A percentile compares a stretch with the other conserved stretches of the same genome.
Evolutionary conservation across 2,888 invertebrate genomes (phyloP).

Genomic region (Onchidella celtica): DNA sequence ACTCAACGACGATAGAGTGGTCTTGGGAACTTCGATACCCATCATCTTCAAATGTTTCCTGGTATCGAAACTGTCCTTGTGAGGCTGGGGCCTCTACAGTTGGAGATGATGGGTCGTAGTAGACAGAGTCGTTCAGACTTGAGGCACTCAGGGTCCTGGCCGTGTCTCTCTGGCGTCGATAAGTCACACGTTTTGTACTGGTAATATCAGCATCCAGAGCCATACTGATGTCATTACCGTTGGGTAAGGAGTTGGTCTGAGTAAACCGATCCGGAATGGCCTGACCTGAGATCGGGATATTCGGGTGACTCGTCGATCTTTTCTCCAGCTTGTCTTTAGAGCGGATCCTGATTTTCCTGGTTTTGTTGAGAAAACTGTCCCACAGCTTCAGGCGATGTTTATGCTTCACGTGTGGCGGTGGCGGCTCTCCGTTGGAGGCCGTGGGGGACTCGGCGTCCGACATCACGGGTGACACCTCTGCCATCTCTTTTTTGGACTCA

Average conservation of each 20-base stretch:
- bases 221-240: neutral
- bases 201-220: neutral
- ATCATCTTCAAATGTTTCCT: neutral
- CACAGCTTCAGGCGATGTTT: conserved; percentile 37
- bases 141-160: neutral
- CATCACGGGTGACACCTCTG: neutral
- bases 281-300: conserved; percentile 12
- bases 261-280: neutral
- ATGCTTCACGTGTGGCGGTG: conserved; percentile 3
- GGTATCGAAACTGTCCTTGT: neutral
- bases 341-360: conserved; percentile 29
- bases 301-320: conserved; percentile 29
- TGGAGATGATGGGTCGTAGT: neutral
- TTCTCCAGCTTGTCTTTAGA: conserved; percentile 13
- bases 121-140: conserved; percentile 9
- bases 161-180: conserved; percentile 7
- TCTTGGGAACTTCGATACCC: conserved; percentile 33
- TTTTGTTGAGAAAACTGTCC: conserved; percentile 42
- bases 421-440: conserved; percentile 5
- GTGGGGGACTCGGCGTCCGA: neutral
- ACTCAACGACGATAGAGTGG: too few relatives aligned
- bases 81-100: neutral
- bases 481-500: neutral
- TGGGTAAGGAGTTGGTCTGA: neutral
- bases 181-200: neutral